phyloP scores from a whole-genome alignment of 2,888 invertebrate genomes.

The Opisthograptis luteolata region DNA sequence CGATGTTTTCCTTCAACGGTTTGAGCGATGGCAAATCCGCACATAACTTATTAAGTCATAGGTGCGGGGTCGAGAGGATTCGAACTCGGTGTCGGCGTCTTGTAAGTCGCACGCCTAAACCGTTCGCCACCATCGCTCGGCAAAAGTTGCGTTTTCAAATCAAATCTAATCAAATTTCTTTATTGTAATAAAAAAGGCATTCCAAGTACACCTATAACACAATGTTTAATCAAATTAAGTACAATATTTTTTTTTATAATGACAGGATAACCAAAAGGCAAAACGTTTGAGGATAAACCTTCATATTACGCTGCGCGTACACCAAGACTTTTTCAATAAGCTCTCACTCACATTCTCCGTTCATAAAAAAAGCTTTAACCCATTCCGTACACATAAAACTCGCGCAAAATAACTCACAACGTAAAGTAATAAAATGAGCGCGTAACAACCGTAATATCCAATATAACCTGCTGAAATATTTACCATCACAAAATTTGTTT shows the following conservation, averaged over 20 bases:
- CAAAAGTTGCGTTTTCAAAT: too few relatives aligned
- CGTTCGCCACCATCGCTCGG: too few relatives aligned
- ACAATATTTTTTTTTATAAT: neutral
- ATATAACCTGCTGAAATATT: constrained; percentile 37
- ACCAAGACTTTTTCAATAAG: constrained; percentile 18
- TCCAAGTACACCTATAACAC: too few relatives aligned
- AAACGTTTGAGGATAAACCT: neutral
- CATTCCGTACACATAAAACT: constrained; percentile 2
- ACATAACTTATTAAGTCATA: too few relatives aligned
- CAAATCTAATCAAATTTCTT: too few relatives aligned
- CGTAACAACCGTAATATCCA: constrained; percentile 15
- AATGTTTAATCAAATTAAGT: too few relatives aligned
- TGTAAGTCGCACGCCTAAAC: too few relatives aligned
- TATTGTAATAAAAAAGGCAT: too few relatives aligned
- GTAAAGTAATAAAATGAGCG: constrained; percentile 12
- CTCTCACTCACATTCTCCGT: neutral
- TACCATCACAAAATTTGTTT: constrained; percentile 38
- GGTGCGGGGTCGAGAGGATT: too few relatives aligned
- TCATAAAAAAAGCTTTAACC: neutral
- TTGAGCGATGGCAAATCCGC: too few relatives aligned
- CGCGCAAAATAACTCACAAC: constrained; percentile 11
- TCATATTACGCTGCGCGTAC: neutral
- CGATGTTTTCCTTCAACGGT: too few relatives aligned
- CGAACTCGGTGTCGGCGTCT: too few relatives aligned
- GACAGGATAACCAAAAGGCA: neutral